A percentile compares a stretch with the other conserved stretches of the same genome.
These are phyloP conservation scores for Xylota sylvarum DNA, from an alignment of 2,888 invertebrate genomes.

Conservation along the genomic window DNA sequence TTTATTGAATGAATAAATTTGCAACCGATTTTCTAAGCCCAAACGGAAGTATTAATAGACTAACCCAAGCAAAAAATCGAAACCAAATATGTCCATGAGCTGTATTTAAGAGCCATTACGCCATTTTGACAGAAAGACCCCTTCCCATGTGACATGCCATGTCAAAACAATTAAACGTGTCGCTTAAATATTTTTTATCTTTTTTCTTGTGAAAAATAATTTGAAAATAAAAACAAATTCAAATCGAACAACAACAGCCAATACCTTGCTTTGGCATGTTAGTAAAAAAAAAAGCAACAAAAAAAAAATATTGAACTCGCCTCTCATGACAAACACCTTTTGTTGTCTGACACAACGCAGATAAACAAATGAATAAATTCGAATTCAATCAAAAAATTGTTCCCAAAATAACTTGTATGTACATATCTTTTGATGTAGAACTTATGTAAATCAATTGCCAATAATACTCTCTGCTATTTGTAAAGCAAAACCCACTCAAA, in stretches of 20 bases:
- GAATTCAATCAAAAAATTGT: conserved; percentile 8
- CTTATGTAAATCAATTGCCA: neutral
- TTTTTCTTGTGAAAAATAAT: neutral
- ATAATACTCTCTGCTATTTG: conserved; percentile 2
- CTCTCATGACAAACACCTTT: neutral
- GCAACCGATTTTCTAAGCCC: no score
- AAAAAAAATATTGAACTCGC: neutral
- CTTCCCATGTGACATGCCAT: neutral
- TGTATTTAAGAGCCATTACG: neutral
- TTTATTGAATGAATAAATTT: no score
- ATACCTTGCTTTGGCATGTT: neutral
- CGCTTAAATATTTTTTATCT: neutral
- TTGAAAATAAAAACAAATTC: neutral
- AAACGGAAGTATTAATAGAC: no score
- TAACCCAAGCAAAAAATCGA: no score
- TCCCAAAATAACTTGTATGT: conserved; percentile 16
- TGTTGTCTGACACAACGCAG: neutral
- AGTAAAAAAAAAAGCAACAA: neutral
- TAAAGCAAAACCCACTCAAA: conserved; percentile 13
- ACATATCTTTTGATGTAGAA: neutral
- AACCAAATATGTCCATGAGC: no score
- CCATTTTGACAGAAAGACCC: neutral
- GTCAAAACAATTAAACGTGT: neutral
- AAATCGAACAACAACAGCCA: neutral
- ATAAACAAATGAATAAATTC: conserved; percentile 4